A percentile compares a stretch with the other conserved stretches of the same genome.
Evolutionary conservation across 2,113 vertebrate species (phyloP).

Genomic region (Prunella himalayana): DNA sequence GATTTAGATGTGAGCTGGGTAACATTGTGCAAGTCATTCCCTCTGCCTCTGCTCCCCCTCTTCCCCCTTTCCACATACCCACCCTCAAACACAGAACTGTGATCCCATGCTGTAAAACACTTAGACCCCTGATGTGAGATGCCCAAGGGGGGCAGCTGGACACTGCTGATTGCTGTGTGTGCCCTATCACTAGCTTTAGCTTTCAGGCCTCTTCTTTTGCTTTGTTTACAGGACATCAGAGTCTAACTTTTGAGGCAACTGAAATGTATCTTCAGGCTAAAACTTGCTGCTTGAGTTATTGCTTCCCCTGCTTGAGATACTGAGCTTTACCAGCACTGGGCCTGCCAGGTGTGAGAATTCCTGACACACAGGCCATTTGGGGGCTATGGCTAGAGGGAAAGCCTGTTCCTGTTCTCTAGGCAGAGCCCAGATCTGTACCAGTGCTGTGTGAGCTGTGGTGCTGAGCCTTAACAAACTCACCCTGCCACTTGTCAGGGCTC

Average conservation of each 20-base stretch:
- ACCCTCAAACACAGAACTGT: neutral
- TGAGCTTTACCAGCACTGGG: neutral
- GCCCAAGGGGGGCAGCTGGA: neutral
- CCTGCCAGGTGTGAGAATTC: neutral
- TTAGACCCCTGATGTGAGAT: neutral
- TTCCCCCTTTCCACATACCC: neutral
- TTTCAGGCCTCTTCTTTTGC: neutral
- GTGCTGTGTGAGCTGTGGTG: neutral
- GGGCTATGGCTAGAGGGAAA: neutral
- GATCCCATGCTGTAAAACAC: neutral
- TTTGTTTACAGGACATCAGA: neutral
- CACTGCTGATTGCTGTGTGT: neutral
- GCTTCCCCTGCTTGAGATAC: neutral
- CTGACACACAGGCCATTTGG: neutral
- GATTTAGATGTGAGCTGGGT: slow-evolving; percentile 4
- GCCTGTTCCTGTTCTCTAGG: neutral
- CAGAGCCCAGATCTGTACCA: neutral
- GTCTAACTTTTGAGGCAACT: neutral
- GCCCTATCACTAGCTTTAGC: neutral
- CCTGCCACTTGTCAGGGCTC: neutral
- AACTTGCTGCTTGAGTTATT: neutral
- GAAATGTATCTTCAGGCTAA: neutral
- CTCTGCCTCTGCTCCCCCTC: neutral
- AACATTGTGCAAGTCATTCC: neutral
- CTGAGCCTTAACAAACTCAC: neutral